A percentile compares a stretch with the other conserved stretches of the same genome.
phyloP scores from a whole-genome alignment of 2,113 vertebrate genomes.

The Edolisoma coerulescens region DNA sequence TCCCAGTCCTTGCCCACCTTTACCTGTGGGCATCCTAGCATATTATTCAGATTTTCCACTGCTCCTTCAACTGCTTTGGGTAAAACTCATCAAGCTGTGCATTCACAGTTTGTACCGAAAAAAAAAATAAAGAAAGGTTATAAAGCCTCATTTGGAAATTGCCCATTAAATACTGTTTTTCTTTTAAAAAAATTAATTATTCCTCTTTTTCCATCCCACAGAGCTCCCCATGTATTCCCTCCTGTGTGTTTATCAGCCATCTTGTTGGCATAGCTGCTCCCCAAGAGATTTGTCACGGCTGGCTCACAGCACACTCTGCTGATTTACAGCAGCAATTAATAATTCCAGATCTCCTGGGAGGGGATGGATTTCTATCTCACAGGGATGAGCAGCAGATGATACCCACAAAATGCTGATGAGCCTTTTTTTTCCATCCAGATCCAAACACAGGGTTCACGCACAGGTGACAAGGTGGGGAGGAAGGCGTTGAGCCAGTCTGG shows the following conservation, averaged over 20 bases:
- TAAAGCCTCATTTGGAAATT: neutral
- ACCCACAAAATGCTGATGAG: constrained; percentile 28
- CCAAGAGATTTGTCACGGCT: neutral
- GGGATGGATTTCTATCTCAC: neutral
- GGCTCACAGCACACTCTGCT: constrained; percentile 46
- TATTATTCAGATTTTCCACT: neutral
- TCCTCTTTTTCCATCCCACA: neutral
- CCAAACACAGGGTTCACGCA: neutral
- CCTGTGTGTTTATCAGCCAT: constrained; percentile 22
- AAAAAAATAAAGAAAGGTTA: neutral
- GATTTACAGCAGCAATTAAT: constrained; percentile 39
- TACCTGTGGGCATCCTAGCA: neutral
- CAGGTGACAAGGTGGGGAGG: neutral
- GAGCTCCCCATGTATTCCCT: neutral
- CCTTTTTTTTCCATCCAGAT: neutral
- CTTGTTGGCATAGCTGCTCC: constrained; percentile 14
- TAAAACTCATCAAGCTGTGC: neutral
- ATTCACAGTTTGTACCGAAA: neutral
- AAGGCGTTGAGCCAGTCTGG: neutral
- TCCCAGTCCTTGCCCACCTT: neutral
- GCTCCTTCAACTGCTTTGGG: neutral
- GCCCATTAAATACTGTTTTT: neutral
- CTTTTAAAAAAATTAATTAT: neutral
- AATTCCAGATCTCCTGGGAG: constrained; percentile 9
- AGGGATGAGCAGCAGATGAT: neutral